Base-by-base conservation (phyloP, 1,140 invertebrate species). In the Ectropis grisescens region DNA sequence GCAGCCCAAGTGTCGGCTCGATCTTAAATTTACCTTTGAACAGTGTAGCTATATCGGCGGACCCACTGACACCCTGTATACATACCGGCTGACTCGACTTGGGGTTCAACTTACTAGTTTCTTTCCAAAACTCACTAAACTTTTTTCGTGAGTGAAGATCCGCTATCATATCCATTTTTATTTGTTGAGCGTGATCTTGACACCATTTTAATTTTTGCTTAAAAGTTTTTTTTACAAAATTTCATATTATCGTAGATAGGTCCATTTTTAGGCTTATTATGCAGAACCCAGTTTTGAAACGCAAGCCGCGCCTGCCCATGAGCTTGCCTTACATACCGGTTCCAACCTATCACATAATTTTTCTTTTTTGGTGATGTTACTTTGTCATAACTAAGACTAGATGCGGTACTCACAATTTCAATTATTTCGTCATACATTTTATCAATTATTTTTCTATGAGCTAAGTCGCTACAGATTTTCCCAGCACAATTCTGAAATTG, bases 281-380 rank as follows among this genome's bases (percentile, higher is more conserved):
- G 14, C 8, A 4, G 12, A 8, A 38, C 15, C 39, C 40, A 48
- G 0, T n/a, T 11, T 22, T 32, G 6, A 29, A 42, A 43, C 1
- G 15, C 14, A 33, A 33, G 13, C 22, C 33, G 41, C 12, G 40
- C 36, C 32, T 39, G 10, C 14, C 24, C 14, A 14, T 48, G 35
- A 10, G 33, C 32, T 1, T 48, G 27, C 3, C 11, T 11, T 8
- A 48, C 36, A 28, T 42, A 12, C 9, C 16, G 19, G 26, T 48
- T 42, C 40, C 39, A 48, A 1, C 45, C 45, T 15, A 10, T 26
- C 11, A 37, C 2, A 7, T 11, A 1, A 11, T 1, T 9, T n/a
- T n/a, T 3, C 6, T 1, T 5, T 28, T 10, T 15, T n/a, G n/a
- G n/a, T 2, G 8, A 9, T 26, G 4, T 26, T n/a, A 2, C 2